These are phyloP conservation scores for Rhagonycha fulva DNA, from an alignment of 2,888 invertebrate species.

Conservation along the genomic window DNA sequence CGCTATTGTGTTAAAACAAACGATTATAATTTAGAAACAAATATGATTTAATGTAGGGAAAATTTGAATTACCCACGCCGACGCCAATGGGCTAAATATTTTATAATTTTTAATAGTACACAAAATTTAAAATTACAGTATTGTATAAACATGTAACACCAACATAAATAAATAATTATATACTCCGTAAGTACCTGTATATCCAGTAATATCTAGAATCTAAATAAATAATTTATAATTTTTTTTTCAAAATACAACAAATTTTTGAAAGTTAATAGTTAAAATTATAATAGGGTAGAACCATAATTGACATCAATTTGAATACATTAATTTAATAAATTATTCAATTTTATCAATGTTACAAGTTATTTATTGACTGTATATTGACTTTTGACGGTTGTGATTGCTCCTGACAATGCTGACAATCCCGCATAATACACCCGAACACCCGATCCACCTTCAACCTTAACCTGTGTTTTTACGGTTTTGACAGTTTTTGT, in stretches of 20 bases:
- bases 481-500: background rate
- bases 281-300: background rate
- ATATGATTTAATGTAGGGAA: background rate
- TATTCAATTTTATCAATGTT: background rate
- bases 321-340: background rate
- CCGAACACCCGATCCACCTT: background rate
- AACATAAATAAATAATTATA: background rate
- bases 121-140: background rate
- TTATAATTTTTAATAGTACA: background rate
- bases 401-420: background rate
- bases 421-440: background rate
- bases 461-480: background rate
- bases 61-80: too few species aligned
- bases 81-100: background rate
- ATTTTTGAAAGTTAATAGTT: background rate
- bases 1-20: too few species aligned
- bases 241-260: background rate
- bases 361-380: too few species aligned
- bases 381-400: background rate
- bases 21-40: too few species aligned
- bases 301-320: background rate
- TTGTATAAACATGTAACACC: background rate
- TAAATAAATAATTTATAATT: background rate
- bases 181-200: background rate
- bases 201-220: too few species aligned